Evolutionary conservation across 2,888 invertebrate species (phyloP).

Genomic region (Salticus scenicus): DNA sequence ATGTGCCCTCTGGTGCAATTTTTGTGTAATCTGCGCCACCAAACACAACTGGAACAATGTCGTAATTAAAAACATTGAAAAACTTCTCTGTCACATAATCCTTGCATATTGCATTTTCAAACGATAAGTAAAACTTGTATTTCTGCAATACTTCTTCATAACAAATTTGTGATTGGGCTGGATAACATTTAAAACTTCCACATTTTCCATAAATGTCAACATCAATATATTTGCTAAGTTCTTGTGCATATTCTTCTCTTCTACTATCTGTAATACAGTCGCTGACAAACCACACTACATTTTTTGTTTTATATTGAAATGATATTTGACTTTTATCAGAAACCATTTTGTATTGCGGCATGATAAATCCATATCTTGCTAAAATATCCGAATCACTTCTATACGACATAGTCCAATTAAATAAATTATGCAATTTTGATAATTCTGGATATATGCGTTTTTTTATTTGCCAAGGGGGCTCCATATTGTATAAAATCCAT

Average conservation of each 20-base stretch:
- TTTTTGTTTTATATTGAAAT: constrained; percentile 2
- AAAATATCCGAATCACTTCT: constrained; percentile 56
- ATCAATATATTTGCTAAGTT: constrained; percentile 63
- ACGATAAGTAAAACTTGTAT: constrained; percentile 65
- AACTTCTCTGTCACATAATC: constrained; percentile 75
- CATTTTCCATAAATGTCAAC: constrained; percentile 69
- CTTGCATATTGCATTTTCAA: constrained; percentile 72
- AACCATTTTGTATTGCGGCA: background rate
- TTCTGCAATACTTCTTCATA: constrained; percentile 74
- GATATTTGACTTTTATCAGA: too few relatives aligned
- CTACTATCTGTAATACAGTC: constrained; percentile 62
- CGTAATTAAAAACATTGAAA: constrained; percentile 71
- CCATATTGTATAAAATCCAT: constrained; percentile 70
- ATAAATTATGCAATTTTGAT: constrained; percentile 30
- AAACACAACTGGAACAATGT: constrained; percentile 74
- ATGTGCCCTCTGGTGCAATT: constrained; percentile 74
- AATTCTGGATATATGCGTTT: constrained; percentile 16
- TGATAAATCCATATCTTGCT: constrained; percentile 59
- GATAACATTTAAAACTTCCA: constrained; percentile 54
- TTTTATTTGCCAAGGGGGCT: constrained; percentile 63
- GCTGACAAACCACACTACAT: constrained; percentile 65
- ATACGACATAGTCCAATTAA: constrained; percentile 71
- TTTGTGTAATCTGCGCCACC: constrained; percentile 73
- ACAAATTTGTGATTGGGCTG: constrained; percentile 73
- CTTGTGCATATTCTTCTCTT: constrained; percentile 66